A percentile compares a stretch with the other conserved stretches of the same genome.
Evolutionary conservation across 2,113 vertebrate genomes (phyloP).

Genomic region (Rhabdomys dilectus): DNA sequence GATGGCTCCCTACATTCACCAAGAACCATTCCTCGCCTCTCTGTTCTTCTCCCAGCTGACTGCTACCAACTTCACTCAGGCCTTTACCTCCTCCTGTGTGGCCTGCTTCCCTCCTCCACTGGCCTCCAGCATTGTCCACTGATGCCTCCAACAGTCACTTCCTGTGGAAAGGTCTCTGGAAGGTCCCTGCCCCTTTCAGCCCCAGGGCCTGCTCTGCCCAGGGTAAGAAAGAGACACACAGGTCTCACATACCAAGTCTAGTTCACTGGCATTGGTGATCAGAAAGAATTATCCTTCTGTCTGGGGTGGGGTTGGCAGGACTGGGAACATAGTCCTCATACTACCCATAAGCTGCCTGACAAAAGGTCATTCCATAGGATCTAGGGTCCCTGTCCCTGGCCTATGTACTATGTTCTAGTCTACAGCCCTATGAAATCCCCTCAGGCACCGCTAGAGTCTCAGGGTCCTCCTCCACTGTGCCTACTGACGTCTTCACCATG

Average conservation of each 20-base stretch:
- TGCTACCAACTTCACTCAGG: neutral
- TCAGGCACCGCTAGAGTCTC: neutral
- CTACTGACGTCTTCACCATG: neutral
- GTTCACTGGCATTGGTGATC: neutral
- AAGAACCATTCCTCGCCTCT: neutral
- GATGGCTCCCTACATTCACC: too few relatives aligned
- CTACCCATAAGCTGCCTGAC: neutral
- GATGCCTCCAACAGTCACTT: neutral
- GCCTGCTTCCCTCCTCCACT: neutral
- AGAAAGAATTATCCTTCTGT: neutral
- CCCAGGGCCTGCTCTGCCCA: neutral
- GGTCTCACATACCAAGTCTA: neutral
- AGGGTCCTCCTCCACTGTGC: neutral
- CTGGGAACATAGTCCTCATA: rapidly evolving
- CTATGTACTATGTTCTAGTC: neutral
- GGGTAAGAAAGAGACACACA: neutral
- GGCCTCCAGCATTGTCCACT: neutral
- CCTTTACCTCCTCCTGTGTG: neutral
- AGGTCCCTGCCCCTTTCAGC: neutral
- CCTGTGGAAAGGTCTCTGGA: neutral
- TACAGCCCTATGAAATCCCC: neutral
- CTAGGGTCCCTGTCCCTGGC: neutral
- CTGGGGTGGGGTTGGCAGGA: neutral
- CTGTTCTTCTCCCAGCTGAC: neutral
- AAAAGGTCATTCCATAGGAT: neutral